These are phyloP conservation scores for Paracyclopina nana DNA, from an alignment of 1,140 invertebrate genomes.

Conservation along the genomic window DNA sequence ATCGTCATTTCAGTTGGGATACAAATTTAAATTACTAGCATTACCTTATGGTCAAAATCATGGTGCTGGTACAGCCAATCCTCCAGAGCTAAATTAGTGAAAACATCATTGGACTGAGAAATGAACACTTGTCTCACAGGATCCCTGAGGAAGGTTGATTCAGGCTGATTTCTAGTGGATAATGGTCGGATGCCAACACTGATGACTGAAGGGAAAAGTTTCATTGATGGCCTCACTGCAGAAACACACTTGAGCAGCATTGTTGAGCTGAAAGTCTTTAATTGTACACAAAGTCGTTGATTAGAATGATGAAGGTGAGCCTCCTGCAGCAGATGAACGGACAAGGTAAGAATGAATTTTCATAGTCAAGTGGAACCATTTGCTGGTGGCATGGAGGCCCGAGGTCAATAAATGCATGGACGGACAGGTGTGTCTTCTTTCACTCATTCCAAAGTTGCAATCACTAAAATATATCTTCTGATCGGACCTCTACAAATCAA, in stretches of 20 bases:
- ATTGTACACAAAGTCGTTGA: not conserved
- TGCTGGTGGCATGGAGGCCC: constrained; percentile 52
- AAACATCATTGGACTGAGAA: constrained; percentile 71
- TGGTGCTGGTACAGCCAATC: constrained; percentile 78
- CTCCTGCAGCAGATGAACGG: constrained; percentile 41
- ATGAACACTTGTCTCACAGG: constrained; percentile 63
- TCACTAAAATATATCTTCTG: no score
- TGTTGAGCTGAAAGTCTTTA: not conserved
- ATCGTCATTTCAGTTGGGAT: no score
- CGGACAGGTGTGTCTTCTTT: no score
- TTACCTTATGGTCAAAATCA: constrained; percentile 35
- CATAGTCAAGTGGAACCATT: constrained; percentile 74
- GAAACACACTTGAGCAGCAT: not conserved
- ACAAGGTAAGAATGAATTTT: constrained; percentile 64
- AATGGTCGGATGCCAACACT: not conserved
- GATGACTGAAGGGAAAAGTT: not conserved
- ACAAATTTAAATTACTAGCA: not conserved
- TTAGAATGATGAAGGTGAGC: not conserved
- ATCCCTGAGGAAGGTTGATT: not conserved
- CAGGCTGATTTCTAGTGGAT: not conserved
- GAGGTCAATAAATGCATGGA: no score
- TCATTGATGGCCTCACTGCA: not conserved
- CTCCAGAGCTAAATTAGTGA: constrained; percentile 74
- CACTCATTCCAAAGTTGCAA: no score
- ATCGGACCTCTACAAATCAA: no score